Base-by-base conservation (phyloP, 2,888 invertebrate genomes). In the Tipula confusa region DNA sequence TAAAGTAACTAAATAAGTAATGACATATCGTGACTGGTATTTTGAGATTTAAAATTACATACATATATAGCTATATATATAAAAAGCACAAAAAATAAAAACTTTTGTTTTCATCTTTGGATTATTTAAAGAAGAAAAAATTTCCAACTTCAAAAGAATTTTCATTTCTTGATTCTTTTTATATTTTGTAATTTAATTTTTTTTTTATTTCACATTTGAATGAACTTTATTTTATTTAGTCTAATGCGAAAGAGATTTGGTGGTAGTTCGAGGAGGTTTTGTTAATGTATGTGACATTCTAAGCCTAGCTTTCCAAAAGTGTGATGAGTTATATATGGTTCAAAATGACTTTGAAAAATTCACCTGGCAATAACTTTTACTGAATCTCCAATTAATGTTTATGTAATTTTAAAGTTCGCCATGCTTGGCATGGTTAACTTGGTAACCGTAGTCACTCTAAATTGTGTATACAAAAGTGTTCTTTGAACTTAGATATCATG, bases 1-100 rank as follows among this genome's bases (percentile, higher is more conserved):
- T 64, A 64, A 64, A 64, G 24, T 24, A 64, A 24, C 64, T 64
- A 64, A 64, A 64, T 64, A 64, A 64, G 64, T 64, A 64, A 64
- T 64, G 64, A 64, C 64, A 64, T 64, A 64, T 64, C 64, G 64
- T 64, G 64, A 64, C 64, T 64, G 64, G 64, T 24, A 64, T 64
- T 64, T 64, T 64, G 64, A 64, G 64, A 64, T 64, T 64, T 64
- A 1, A 24, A 64, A 64, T 64, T 64, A 64, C 18, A 64, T 5
- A 43, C 43, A 43, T 24, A 64, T 24, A 64, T 2, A n/a, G n/a
- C n/a, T n/a, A n/a, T n/a, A n/a, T 9, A 33, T 0, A 1, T 0
- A 7, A 33, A 9, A 0, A 64, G 64, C 64, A 64, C 18, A 64
- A 18, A 24, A 24, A 64, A 9, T 24, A 24, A 1, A 24, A 64